Base-by-base conservation (phyloP, 1,140 invertebrate genomes). In the Leptinotarsa undecemlineata region DNA sequence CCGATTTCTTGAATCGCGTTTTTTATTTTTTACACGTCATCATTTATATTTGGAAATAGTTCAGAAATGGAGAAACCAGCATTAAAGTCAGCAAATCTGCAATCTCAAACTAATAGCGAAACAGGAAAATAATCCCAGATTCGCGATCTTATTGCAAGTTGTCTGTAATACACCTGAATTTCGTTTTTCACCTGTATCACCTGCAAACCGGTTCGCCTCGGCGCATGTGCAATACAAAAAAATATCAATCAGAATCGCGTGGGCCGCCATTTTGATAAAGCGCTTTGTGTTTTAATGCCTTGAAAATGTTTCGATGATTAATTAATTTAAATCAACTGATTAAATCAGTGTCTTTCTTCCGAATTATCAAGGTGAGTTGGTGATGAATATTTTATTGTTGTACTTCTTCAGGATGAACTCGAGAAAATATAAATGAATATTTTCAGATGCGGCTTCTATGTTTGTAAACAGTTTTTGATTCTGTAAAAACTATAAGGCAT, bases 231-330 rank as follows among this genome's bases (percentile, higher is more conserved):
- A 42, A 69, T 48, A n/a, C 13, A 72, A 42, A 72, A 72, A 61
- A 72, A 64, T 64, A 72, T 72, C 71, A 72, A 72, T 72, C 71
- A 72, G 62, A 77, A 78, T 76, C 80, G 81, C 80, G 81, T 82
- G 81, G 80, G 81, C 77, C 81, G 81, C 81, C 81, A 82, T 82
- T 82, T 82, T 82, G 80, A 82, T 82, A 74, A 77, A 77, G 72
- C 79, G 79, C 76, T 80, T 77, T 82, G 79, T 78, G 73, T 78
- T 72, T 61, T 70, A 70, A 60, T 70, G 68, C 23, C 73, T 62
- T 42, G 61, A 69, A 69, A 42, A 17, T 68, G 51, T 57, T 57
- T 57, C 4, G 51, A 19, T 57, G 51, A 57, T 57, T 57, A 19
- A 57, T 17, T 17, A 17, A 57, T 57, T 57, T 57, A 4, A 15